These are phyloP conservation scores for Cynaeus angustus DNA, from an alignment of 2,888 invertebrate genomes.

Conservation along the genomic window DNA sequence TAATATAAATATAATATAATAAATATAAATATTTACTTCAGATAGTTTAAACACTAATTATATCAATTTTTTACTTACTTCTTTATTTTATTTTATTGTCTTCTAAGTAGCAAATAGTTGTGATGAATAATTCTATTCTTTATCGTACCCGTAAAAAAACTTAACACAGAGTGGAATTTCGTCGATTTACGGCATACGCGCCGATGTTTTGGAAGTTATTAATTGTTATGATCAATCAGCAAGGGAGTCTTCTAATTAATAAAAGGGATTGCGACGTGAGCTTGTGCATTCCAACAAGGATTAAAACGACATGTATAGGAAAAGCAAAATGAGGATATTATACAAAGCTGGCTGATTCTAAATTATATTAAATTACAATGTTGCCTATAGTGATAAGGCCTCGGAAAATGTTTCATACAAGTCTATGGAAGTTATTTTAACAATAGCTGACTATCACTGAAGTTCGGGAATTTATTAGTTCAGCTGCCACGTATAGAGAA, in stretches of 20 bases:
- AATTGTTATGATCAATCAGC: constrained; percentile 28
- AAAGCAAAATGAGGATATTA: constrained; percentile 22
- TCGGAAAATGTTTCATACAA: constrained; percentile 10
- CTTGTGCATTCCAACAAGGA: constrained; percentile 22
- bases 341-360: constrained; percentile 15
- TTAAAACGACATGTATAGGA: constrained; percentile 17
- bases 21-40: too few species aligned
- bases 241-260: constrained; percentile 29
- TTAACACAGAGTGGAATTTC: too few species aligned
- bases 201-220: constrained; percentile 2
- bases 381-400: constrained; percentile 5
- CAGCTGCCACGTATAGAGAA: background rate
- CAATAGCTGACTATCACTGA: background rate
- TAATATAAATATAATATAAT: too few species aligned
- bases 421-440: constrained; percentile 7
- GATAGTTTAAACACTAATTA: too few species aligned
- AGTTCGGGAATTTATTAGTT: constrained; percentile 1
- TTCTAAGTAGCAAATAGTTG: too few species aligned
- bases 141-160: too few species aligned
- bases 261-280: constrained; percentile 4
- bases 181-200: background rate
- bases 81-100: too few species aligned
- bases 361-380: constrained; percentile 15
- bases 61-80: too few species aligned
- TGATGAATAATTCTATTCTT: too few species aligned